Evolutionary conservation across 2,888 invertebrate genomes (phyloP).

Genomic region (Pyrochroa serraticornis): DNA sequence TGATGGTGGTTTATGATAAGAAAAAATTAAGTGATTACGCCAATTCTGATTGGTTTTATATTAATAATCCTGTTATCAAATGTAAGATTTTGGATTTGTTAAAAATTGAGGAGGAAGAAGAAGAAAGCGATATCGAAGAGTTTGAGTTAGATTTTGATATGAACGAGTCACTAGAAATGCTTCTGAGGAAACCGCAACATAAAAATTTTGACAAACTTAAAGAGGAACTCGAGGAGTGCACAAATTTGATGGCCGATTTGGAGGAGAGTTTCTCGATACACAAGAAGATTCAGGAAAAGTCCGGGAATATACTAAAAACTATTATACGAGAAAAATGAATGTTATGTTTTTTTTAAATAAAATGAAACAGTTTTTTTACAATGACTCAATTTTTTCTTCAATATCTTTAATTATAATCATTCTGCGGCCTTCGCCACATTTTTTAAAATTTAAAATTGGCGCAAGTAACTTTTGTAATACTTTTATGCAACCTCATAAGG

Average conservation of each 20-base stretch:
- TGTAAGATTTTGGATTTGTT: conserved; percentile 42
- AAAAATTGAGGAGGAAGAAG: conserved; percentile 20
- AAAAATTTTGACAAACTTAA: conserved; percentile 24
- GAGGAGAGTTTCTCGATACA: conserved; percentile 51
- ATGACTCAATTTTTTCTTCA: too few relatives aligned
- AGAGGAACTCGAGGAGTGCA: conserved; percentile 44
- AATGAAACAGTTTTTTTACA: too few relatives aligned
- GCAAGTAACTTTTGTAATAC: too few relatives aligned
- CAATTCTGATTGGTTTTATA: conserved; percentile 66
- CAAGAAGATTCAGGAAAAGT: conserved; percentile 43
- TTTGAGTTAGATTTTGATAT: conserved; percentile 21
- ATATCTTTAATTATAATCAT: too few relatives aligned
- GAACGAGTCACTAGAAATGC: conserved; percentile 23
- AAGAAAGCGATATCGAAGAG: conserved; percentile 17
- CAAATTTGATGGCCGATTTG: conserved; percentile 49
- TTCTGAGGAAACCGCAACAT: conserved; percentile 5
- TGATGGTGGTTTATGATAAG: conserved; percentile 64
- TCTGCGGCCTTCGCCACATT: too few relatives aligned
- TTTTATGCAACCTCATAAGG: too few relatives aligned
- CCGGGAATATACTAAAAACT: conserved; percentile 37
- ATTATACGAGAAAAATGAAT: too few relatives aligned
- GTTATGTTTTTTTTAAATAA: too few relatives aligned
- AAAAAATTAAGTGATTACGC: conserved; percentile 62
- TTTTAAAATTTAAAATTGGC: too few relatives aligned
- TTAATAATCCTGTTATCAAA: conserved; percentile 56